A percentile compares a stretch with the other conserved stretches of the same genome.
Evolutionary conservation across 2,797 vertebrate genomes (phyloP).

Genomic region (Onychomys arenicola): DNA sequence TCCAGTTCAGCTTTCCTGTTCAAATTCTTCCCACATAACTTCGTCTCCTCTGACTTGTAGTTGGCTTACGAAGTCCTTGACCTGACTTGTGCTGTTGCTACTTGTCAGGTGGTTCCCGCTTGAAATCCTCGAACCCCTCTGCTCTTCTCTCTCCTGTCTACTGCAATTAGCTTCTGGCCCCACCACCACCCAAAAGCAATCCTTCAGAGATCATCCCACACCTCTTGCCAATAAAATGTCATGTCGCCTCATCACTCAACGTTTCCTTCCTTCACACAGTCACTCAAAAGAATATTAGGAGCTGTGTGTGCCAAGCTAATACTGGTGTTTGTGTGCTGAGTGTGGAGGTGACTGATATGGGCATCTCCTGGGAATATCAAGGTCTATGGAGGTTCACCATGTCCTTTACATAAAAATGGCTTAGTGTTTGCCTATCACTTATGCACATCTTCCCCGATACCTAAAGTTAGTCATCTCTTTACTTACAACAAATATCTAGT

Average conservation of each 20-base stretch:
- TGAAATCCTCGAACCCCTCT: neutral
- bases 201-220: neutral
- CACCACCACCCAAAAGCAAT: neutral
- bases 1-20: constrained; percentile 20
- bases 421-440: neutral
- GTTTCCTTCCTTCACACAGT: neutral
- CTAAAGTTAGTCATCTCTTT: neutral
- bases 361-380: neutral
- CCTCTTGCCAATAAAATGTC: neutral
- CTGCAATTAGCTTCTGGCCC: neutral
- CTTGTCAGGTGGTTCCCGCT: neutral
- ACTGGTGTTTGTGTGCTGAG: neutral
- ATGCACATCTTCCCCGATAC: neutral
- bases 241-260: neutral
- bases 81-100: neutral
- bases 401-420: neutral
- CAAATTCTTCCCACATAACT: neutral
- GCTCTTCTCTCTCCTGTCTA: neutral
- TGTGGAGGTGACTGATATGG: neutral
- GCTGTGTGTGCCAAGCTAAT: neutral
- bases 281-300: neutral
- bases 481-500: neutral
- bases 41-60: constrained; percentile 23
- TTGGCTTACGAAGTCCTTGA: neutral
- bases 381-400: neutral